Base-by-base conservation (phyloP, 2,888 invertebrate genomes). In the Neelides folsomi region DNA sequence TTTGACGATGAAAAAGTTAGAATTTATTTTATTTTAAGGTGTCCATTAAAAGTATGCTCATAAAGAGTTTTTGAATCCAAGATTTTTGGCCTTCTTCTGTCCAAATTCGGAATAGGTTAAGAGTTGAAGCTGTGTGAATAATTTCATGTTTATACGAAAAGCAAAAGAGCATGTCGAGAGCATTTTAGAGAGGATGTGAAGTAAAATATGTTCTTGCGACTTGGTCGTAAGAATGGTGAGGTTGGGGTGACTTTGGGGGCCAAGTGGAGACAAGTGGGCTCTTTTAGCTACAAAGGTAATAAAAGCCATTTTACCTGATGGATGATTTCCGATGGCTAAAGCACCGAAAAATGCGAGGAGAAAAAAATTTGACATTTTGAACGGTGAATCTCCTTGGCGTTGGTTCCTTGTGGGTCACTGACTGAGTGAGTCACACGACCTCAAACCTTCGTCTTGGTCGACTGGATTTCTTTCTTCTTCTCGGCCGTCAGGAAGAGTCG, bases 281-380 rank as follows among this genome's bases (percentile, higher is more conserved):
- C 27, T 27, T 27, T 27, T 27, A 27, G 27, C 27, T 27, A 27
- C 27, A 27, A 27, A 27, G 27, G 27, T 39, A 51, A 52, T 43
- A 51, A 53, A 51, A 58, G 45, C 27, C 42, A 49, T 52, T 47
- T 51, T 56, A 63, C 63, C 63, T 63, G 63, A 63, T 60, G 59
- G 59, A 60, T 63, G 63, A 56, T 59, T 60, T 60, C 60, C 63
- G 60, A 63, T 60, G 59, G 63, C 60, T 20, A 63, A 54, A 46
- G 56, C 51, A 34, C 54, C 54, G 51, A 60, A 56, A 54, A 60
- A 60, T 47, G 60, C 53, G 46, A 57, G 53, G 53, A 59, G 54
- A 56, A 60, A 58, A 43, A 58, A 56, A 56, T 60, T 60, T 53
- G 58, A 60, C 62, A 60, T 59, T 41, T 51, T 35, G 15, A 41